Percentiles rank a stretch among this genome's conserved stretches.
Conservation (phyloP, 2,113 vertebrate species). For the Thalassoma bifasciatum region DNA sequence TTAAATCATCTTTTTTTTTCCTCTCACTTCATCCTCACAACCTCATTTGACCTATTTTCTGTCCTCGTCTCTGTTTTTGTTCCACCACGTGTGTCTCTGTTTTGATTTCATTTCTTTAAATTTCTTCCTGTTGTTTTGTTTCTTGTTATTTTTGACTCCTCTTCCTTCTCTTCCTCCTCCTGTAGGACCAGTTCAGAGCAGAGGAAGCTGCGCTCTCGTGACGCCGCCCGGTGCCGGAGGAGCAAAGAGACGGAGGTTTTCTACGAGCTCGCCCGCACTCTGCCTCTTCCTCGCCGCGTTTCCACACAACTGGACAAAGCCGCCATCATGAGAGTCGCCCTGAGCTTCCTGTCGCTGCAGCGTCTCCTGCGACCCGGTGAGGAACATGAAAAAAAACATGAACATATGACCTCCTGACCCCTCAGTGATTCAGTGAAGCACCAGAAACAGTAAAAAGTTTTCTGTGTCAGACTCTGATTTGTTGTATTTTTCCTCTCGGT, state of each 20-base stretch:
- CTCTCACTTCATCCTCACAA: too few species aligned
- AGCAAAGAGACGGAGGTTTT: conserved; percentile 92
- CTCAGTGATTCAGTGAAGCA: too few species aligned
- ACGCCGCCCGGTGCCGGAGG: conserved; percentile 89
- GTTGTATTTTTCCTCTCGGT: too few species aligned
- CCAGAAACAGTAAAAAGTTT: too few species aligned
- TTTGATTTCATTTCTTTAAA: neutral
- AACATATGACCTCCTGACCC: too few species aligned
- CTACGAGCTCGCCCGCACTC: conserved; percentile 88
- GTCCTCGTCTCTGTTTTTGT: too few species aligned
- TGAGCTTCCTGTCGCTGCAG: conserved; percentile 90
- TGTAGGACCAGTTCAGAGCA: conserved; percentile 86
- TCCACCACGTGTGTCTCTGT: too few species aligned
- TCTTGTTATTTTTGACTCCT: too few species aligned
- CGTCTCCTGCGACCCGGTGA: conserved; percentile 82
- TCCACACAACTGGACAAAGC: conserved; percentile 92
- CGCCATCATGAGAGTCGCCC: conserved; percentile 90
- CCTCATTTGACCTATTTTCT: neutral
- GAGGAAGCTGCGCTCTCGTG: conserved; percentile 90
- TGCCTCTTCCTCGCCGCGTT: conserved; percentile 89
- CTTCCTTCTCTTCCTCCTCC: neutral
- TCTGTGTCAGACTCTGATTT: too few species aligned
- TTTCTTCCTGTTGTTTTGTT: too few species aligned
- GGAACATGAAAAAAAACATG: neutral
- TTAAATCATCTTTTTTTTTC: too few species aligned